Evolutionary conservation across 2,888 invertebrate genomes (phyloP).

Genomic region (Trachelus troglodyta): DNA sequence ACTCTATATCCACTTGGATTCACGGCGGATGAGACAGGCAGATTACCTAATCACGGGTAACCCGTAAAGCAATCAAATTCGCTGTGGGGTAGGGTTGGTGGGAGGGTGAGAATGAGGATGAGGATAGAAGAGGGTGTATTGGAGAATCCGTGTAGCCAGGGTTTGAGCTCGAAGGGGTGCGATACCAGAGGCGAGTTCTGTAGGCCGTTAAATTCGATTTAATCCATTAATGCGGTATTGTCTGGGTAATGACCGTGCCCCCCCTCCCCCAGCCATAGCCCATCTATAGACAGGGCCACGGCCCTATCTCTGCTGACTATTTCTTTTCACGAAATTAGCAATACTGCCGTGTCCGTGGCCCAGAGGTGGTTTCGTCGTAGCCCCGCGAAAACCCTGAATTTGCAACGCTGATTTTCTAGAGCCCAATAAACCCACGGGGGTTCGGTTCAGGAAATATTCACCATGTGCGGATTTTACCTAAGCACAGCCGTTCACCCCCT

Average conservation of each 20-base stretch:
- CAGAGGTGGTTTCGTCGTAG: neutral
- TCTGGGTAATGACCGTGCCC: conserved; percentile 53
- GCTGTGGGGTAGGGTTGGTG: conserved; percentile 45
- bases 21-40: conserved; percentile 39
- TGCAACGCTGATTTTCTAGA: neutral
- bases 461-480: neutral
- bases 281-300: neutral
- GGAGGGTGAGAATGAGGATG: conserved; percentile 30
- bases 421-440: neutral
- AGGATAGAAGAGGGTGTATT: conserved; percentile 6
- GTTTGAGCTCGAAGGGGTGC: conserved; percentile 14
- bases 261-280: neutral
- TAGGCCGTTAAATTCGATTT: conserved; percentile 60
- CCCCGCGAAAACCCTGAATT: neutral
- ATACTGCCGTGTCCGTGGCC: neutral
- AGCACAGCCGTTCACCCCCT: neutral
- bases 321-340: conserved; percentile 7
- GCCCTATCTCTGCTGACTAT: conserved; percentile 10
- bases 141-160: conserved; percentile 15
- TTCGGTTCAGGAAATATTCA: neutral
- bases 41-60: conserved; percentile 62
- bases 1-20: conserved; percentile 24
- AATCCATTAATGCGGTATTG: conserved; percentile 62
- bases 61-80: conserved; percentile 63
- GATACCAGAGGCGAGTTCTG: conserved; percentile 32